Evolutionary conservation across 2,888 invertebrate species (phyloP).

Genomic region (Agonopterix heracliana): DNA sequence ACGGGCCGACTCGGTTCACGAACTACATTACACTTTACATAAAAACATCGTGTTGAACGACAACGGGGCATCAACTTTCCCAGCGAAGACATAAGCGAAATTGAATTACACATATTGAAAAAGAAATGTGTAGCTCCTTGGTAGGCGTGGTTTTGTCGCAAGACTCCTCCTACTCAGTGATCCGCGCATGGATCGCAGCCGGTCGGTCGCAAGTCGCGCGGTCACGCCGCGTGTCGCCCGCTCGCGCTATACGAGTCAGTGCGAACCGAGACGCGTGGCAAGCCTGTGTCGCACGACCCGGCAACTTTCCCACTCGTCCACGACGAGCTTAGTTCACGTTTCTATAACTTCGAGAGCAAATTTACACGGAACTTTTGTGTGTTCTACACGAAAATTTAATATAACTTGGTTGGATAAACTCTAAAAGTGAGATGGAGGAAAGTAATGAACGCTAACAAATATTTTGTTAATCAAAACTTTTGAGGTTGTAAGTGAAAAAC

Average conservation of each 20-base stretch:
- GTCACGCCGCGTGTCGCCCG: slow-evolving; percentile 12
- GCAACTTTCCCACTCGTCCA: slow-evolving; percentile 43
- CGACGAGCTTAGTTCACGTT: slow-evolving; percentile 39
- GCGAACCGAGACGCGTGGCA: slow-evolving; percentile 34
- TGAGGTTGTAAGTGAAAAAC: slow-evolving; percentile 41
- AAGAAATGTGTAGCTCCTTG: slow-evolving; percentile 76
- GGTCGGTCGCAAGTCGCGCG: slow-evolving; percentile 42
- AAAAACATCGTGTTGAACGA: slow-evolving; percentile 76
- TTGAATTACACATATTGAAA: slow-evolving; percentile 77
- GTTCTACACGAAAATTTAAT: slow-evolving; percentile 43
- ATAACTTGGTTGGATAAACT: slow-evolving; percentile 36
- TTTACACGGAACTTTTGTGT: slow-evolving; percentile 34
- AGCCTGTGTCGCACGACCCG: slow-evolving; percentile 39
- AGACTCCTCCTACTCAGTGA: slow-evolving; percentile 67
- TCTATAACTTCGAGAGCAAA: slow-evolving; percentile 24
- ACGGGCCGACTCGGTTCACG: slow-evolving; percentile 66
- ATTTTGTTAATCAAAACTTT: slow-evolving; percentile 33
- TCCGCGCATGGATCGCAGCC: slow-evolving; percentile 59
- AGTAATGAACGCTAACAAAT: slow-evolving; percentile 34
- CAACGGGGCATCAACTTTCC: slow-evolving; percentile 76
- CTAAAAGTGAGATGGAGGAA: slow-evolving; percentile 30
- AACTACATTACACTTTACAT: slow-evolving; percentile 76
- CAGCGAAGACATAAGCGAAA: slow-evolving; percentile 77
- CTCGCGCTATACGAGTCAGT: slow-evolving; percentile 37
- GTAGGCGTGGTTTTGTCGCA: slow-evolving; percentile 67